Base-by-base conservation (phyloP, 92 coral and sea anemone species). In the Desmophyllum pertusum region DNA sequence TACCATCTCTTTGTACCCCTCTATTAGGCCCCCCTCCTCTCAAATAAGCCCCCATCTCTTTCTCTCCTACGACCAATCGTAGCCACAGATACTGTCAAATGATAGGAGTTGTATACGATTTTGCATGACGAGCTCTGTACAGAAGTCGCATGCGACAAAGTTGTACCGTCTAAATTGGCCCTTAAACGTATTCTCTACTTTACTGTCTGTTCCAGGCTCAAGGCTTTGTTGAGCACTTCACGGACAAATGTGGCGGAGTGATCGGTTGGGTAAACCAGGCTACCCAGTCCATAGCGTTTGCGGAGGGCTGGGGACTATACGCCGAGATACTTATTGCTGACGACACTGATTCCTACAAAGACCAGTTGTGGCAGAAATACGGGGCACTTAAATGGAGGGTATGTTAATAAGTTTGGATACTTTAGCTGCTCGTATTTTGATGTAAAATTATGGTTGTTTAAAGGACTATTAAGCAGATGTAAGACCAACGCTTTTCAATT, bases 371-470 rank as follows among this genome's bases (percentile, higher is more conserved):
- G 86, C 90, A 85, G 87, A 90, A 85, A 79, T 95, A 74, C 55
- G 98, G 98, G 42, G 91, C 94, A 88, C 91, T 94, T 30, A 95
- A 95, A 82, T 94, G 98, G 93, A 97, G 94, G 92, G 98, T 94
- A 74, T 3, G 89, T 38, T 52, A 8, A 67, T 35, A 35, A 0
- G 30, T 41, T 19, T 11, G 25, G 23, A 25, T 64, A 19, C 31
- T 38, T 57, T 3, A n/a, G 29, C n/a, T n/a, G n/a, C n/a, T n/a
- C n/a, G n/a, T n/a, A n/a, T n/a, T n/a, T n/a, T n/a, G n/a, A n/a
- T n/a, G n/a, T n/a, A n/a, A n/a, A n/a, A n/a, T n/a, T n/a, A n/a
- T n/a, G n/a, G n/a, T n/a, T n/a, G n/a, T n/a, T n/a, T n/a, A n/a
- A n/a, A n/a, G n/a, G n/a, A n/a, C n/a, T n/a, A n/a, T n/a, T n/a